Percentiles rank a stretch among this genome's conserved stretches.
These are phyloP conservation scores for Yasuhikotakia modesta DNA, from an alignment of 2,797 vertebrate genomes.

Conservation along the genomic window DNA sequence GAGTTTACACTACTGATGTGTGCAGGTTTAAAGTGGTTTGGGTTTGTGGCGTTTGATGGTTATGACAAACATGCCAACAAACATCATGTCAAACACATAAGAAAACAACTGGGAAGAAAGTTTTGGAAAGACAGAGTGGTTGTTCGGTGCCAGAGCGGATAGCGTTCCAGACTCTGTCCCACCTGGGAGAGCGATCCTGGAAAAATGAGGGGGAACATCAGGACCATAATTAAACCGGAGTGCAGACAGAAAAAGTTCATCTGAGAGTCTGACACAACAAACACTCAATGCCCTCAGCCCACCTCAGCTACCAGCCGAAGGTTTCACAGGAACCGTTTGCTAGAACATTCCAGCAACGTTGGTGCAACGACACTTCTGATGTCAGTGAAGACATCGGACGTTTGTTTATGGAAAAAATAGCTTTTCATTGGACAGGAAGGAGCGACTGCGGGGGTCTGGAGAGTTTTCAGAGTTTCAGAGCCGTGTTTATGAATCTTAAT, in stretches of 20 bases:
- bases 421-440: constrained; percentile 25
- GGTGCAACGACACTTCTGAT: not conserved
- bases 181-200: constrained; percentile 54
- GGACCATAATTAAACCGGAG: constrained; percentile 59
- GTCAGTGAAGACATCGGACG: not conserved
- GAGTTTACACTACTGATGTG: too few relatives aligned
- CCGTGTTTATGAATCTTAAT: constrained; percentile 1
- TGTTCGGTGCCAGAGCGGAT: constrained; percentile 42
- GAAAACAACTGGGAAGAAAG: constrained; percentile 23
- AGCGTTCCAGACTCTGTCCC: constrained; percentile 41
- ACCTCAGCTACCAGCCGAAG: not conserved
- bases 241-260: constrained; percentile 56
- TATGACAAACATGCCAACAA: too few relatives aligned
- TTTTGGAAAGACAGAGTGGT: constrained; percentile 37
- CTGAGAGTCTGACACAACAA: constrained; percentile 54
- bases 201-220: constrained; percentile 56
- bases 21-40: too few relatives aligned
- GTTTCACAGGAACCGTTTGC: not conserved
- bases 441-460: not conserved
- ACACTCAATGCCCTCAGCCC: constrained; percentile 16
- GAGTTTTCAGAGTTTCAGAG: not conserved
- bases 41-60: too few relatives aligned
- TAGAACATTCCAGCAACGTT: not conserved
- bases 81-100: too few relatives aligned
- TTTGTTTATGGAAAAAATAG: constrained; percentile 25